Conservation (phyloP, 2,797 vertebrate species). For the Schizopygopsis pylzovi region DNA sequence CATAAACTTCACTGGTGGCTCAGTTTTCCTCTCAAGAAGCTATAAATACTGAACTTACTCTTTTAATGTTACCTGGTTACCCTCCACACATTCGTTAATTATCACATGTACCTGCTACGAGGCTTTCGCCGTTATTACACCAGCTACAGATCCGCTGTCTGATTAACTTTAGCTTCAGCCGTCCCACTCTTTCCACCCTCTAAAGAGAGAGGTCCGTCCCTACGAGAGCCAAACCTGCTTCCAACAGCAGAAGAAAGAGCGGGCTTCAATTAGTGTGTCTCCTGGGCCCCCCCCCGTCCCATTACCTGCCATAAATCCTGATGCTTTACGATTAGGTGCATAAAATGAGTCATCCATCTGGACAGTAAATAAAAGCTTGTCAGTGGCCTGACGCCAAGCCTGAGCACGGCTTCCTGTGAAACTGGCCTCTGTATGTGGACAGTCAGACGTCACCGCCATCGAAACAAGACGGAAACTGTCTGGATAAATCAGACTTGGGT, state of each 20-base stretch:
- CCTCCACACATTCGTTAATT: conserved; percentile 73
- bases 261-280: conserved; percentile 74
- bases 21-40: not conserved
- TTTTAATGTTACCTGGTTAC: conserved; percentile 63
- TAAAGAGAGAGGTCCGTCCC: conserved; percentile 47
- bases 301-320: conserved; percentile 81
- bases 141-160: conserved; percentile 70
- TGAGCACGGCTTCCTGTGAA: conserved; percentile 67
- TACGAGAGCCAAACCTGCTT: conserved; percentile 66
- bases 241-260: conserved; percentile 39
- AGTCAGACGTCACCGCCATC: conserved; percentile 72
- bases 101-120: conserved; percentile 73
- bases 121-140: conserved; percentile 71
- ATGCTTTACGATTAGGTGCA: conserved; percentile 85
- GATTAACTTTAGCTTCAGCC: conserved; percentile 50
- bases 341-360: conserved; percentile 85
- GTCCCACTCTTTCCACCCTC: conserved; percentile 55
- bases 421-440: conserved; percentile 68
- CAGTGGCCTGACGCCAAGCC: conserved; percentile 77
- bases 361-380: conserved; percentile 84
- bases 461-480: conserved; percentile 75
- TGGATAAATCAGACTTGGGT: conserved; percentile 73
- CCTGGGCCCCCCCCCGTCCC: conserved; percentile 74
- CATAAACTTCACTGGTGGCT: not conserved
- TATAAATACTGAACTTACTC: conserved; percentile 28